These are phyloP conservation scores for Drepanosiphum platanoidis DNA, from an alignment of 2,888 invertebrate genomes.

Conservation along the genomic window DNA sequence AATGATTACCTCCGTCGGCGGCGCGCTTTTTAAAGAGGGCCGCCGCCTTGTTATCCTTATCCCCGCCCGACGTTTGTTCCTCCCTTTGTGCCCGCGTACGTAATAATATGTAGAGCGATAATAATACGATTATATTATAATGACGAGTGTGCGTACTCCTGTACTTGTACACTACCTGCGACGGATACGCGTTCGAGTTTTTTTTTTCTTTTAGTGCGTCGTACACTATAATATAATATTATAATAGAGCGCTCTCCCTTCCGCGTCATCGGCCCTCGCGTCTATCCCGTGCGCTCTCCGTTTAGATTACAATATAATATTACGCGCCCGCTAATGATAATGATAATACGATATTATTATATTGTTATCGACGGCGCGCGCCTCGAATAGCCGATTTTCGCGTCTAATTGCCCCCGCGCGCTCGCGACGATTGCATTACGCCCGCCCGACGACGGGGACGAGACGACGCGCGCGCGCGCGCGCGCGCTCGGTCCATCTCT, in stretches of 20 bases:
- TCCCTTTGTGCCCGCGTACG: background rate
- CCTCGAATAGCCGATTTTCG: too few species aligned
- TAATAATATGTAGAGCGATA: background rate
- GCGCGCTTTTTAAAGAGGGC: background rate
- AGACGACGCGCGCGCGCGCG: background rate
- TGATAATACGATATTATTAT: background rate
- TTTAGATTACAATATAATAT: background rate
- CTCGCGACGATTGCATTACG: background rate
- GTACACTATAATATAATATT: too few species aligned
- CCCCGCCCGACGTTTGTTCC: too few species aligned
- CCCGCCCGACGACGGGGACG: background rate
- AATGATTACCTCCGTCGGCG: background rate
- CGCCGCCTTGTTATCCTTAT: background rate
- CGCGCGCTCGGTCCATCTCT: background rate
- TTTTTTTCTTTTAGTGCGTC: too few species aligned
- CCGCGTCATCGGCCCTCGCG: background rate
- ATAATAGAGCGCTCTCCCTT: background rate
- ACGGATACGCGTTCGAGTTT: too few species aligned
- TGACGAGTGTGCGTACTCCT: background rate
- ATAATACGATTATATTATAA: background rate
- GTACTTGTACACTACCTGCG: too few species aligned
- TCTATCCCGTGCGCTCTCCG: background rate
- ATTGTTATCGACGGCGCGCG: too few species aligned
- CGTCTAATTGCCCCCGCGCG: slow-evolving; percentile 36
- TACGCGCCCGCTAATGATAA: background rate